Conservation (phyloP, 2,113 vertebrate genomes). For the Garra rufa region DNA sequence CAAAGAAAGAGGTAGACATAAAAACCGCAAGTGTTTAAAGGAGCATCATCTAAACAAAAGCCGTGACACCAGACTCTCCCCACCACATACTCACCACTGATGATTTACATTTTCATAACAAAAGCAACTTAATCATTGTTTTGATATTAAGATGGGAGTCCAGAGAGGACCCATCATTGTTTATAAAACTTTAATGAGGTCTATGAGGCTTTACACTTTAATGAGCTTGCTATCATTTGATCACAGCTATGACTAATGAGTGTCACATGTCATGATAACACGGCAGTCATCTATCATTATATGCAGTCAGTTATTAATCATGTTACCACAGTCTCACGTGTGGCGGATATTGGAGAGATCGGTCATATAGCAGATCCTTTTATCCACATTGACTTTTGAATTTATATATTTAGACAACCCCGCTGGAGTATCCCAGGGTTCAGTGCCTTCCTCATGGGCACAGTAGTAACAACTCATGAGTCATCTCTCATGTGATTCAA, state of each 20-base stretch:
- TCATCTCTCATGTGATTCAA: neutral
- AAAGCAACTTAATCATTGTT: neutral
- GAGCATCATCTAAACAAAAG: neutral
- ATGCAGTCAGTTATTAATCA: neutral
- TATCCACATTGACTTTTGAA: neutral
- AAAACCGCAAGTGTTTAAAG: neutral
- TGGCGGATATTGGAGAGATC: neutral
- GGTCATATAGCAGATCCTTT: neutral
- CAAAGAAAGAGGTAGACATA: neutral
- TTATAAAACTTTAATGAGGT: conserved; percentile 24
- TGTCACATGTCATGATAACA: neutral
- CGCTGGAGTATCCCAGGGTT: neutral
- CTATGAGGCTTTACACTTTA: neutral
- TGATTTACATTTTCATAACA: neutral
- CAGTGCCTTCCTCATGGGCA: neutral
- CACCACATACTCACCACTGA: neutral
- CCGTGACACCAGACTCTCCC: neutral
- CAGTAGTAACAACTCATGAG: neutral
- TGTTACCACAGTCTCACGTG: neutral
- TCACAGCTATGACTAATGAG: neutral
- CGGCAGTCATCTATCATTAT: neutral
- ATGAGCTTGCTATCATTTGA: neutral
- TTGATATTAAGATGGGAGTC: neutral
- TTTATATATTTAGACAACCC: neutral
- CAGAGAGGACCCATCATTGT: neutral